Evolutionary conservation across 2,888 invertebrate species (phyloP).

Genomic region (Lithosia quadra): DNA sequence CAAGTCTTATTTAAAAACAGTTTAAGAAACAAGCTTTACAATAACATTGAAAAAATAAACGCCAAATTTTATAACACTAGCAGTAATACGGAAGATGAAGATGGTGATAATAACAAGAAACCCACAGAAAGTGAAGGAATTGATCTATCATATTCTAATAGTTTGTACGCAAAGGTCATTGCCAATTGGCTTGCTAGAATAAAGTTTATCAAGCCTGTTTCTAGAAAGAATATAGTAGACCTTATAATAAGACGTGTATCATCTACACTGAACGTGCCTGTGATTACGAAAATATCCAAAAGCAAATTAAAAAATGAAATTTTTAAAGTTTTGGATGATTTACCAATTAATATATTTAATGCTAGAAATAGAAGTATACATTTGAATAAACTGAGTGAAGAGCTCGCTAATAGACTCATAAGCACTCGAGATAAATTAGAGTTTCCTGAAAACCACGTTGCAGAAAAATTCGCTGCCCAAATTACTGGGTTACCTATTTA

Average conservation of each 20-base stretch:
- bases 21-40: constrained; percentile 56
- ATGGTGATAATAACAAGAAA: not conserved
- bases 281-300: constrained; percentile 46
- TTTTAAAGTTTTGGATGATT: constrained; percentile 48
- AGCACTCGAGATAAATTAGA: constrained; percentile 36
- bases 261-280: constrained; percentile 27
- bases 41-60: constrained; percentile 53
- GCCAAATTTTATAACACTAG: constrained; percentile 28
- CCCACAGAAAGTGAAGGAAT: constrained; percentile 1
- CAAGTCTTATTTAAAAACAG: constrained; percentile 45
- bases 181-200: constrained; percentile 36
- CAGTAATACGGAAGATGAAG: not conserved
- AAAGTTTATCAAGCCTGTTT: constrained; percentile 18
- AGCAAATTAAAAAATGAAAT: constrained; percentile 55
- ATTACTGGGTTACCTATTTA: constrained; percentile 16
- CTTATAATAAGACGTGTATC: constrained; percentile 32
- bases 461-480: constrained; percentile 13
- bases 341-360: constrained; percentile 33
- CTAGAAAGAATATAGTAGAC: constrained; percentile 15
- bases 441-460: constrained; percentile 3
- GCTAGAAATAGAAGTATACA: constrained; percentile 31
- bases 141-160: not conserved
- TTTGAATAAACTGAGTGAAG: constrained; percentile 50
- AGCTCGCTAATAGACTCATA: constrained; percentile 50
- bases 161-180: constrained; percentile 30